Conservation (phyloP, 2,113 vertebrate genomes). For the Canis aureus region DNA sequence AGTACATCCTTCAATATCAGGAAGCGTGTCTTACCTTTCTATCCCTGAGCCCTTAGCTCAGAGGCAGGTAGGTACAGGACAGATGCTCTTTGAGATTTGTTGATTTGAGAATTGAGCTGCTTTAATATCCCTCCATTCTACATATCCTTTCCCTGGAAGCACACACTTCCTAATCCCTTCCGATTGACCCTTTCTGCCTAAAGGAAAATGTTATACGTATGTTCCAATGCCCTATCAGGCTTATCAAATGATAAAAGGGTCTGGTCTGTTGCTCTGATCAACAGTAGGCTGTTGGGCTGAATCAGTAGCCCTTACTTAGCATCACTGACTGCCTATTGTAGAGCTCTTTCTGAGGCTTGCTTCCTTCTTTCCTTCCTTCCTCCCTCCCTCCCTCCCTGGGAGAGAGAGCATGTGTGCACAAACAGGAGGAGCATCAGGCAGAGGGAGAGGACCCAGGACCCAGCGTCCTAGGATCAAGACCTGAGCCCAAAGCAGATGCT, state of each 20-base stretch:
- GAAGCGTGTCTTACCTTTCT: not conserved
- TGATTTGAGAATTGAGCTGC: not conserved
- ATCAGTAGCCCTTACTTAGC: not conserved
- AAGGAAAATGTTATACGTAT: not conserved
- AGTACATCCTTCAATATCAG: not conserved
- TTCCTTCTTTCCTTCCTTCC: too few species aligned
- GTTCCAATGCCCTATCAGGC: not conserved
- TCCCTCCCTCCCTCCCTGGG: too few species aligned
- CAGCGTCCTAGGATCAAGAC: too few species aligned
- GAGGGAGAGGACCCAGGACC: too few species aligned
- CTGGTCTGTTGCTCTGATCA: not conserved
- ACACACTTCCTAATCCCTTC: not conserved
- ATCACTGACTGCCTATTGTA: not conserved
- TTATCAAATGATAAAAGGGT: not conserved
- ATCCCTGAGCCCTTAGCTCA: not conserved
- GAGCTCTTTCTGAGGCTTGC: not conserved
- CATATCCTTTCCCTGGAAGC: not conserved
- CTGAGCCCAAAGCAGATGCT: too few species aligned
- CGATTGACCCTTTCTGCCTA: slow-evolving; percentile 23
- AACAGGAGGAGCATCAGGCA: too few species aligned
- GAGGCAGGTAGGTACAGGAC: not conserved
- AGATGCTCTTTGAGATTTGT: not conserved
- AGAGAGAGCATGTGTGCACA: too few species aligned
- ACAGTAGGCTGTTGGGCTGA: not conserved
- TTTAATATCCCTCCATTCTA: not conserved